Percentiles rank a stretch among this genome's conserved stretches.
These are phyloP conservation scores for Darevskia nairensis DNA, from an alignment of 2,797 vertebrate genomes.

Conservation along the genomic window DNA sequence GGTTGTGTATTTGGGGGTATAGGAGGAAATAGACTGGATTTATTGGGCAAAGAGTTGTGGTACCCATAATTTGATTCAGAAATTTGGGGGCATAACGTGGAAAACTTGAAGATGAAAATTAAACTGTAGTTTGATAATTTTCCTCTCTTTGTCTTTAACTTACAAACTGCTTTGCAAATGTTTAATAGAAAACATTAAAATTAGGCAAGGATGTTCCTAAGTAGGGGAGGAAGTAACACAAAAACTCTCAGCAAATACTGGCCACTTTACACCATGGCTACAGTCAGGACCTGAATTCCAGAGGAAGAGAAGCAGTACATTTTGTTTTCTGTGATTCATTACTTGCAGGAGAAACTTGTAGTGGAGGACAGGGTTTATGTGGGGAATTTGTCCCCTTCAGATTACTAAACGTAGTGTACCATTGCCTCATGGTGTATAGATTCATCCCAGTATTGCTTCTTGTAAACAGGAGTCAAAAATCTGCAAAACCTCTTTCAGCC, in stretches of 20 bases:
- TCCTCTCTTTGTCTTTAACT: conserved; percentile 48
- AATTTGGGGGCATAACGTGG: neutral
- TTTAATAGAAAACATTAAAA: conserved; percentile 53
- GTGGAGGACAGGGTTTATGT: neutral
- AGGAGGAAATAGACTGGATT: neutral
- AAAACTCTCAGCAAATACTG: conserved; percentile 27
- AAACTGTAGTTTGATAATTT: conserved; percentile 18
- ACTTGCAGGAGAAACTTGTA: neutral
- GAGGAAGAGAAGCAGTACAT: conserved; percentile 33
- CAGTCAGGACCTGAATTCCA: conserved; percentile 43
- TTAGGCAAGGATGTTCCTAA: conserved; percentile 25
- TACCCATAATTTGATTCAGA: neutral
- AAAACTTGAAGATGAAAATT: conserved; percentile 36
- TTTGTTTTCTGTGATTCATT: conserved; percentile 45
- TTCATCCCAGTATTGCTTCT: too few relatives aligned
- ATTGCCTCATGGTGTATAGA: neutral
- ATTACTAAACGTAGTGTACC: neutral
- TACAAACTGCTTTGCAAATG: conserved; percentile 48
- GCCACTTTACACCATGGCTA: conserved; percentile 36
- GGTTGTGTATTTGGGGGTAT: neutral
- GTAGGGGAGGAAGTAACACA: too few relatives aligned
- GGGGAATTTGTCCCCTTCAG: neutral
- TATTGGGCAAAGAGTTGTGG: neutral
- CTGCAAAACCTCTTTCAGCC: neutral
- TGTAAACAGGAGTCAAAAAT: neutral